A percentile compares a stretch with the other conserved stretches of the same genome.
Evolutionary conservation across 2,888 invertebrate species (phyloP).

Genomic region (Standfussiana lucernea): DNA sequence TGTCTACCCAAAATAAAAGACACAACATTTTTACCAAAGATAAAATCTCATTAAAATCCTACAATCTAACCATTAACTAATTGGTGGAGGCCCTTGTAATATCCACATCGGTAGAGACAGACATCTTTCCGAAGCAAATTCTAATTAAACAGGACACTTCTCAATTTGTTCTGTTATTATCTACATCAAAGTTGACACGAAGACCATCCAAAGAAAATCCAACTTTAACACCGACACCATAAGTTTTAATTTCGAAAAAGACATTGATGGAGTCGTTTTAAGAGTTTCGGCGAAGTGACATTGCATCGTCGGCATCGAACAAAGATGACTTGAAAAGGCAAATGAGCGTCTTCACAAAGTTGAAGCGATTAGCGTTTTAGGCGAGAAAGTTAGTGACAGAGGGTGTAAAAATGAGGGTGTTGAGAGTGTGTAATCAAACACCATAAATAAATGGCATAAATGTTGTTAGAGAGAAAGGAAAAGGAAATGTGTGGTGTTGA

Average conservation of each 20-base stretch:
- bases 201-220: constrained; percentile 56
- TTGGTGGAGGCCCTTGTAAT: constrained; percentile 77
- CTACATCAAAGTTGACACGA: constrained; percentile 64
- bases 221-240: constrained; percentile 65
- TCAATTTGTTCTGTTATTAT: constrained; percentile 77
- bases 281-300: constrained; percentile 79
- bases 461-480: constrained; percentile 1
- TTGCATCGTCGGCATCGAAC: constrained; percentile 82
- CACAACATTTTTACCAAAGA: constrained; percentile 61
- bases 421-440: constrained; percentile 59
- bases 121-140: constrained; percentile 77
- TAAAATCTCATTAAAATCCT: constrained; percentile 83
- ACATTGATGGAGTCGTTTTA: constrained; percentile 72
- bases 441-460: constrained; percentile 44
- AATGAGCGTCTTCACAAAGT: constrained; percentile 84
- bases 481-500: not conserved
- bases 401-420: constrained; percentile 66
- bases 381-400: constrained; percentile 65
- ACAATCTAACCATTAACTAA: constrained; percentile 85
- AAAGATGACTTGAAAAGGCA: constrained; percentile 83
- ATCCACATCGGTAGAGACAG: constrained; percentile 75
- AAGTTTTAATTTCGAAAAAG: constrained; percentile 68
- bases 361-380: constrained; percentile 82
- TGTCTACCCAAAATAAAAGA: constrained; percentile 58
- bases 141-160: constrained; percentile 83